phyloP scores from a whole-genome alignment of 2,113 vertebrate genomes.

The Andinoacara biseriatus region DNA sequence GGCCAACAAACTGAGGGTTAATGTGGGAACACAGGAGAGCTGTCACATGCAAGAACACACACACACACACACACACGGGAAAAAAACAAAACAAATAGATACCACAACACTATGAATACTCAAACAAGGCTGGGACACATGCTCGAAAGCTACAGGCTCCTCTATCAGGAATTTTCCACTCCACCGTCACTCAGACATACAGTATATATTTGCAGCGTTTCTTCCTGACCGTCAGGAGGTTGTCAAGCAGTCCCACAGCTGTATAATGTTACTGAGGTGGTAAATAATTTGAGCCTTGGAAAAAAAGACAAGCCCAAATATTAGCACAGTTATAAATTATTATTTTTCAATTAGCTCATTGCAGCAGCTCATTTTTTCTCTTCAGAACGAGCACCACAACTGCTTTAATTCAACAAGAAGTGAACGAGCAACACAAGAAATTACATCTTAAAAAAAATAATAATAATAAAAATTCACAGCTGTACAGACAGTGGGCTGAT shows the following conservation, averaged over 20 bases:
- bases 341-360: slow-evolving; percentile 13
- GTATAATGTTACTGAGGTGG: slow-evolving; percentile 24
- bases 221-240: slow-evolving; percentile 20
- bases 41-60: not conserved
- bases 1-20: not conserved
- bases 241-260: slow-evolving; percentile 20
- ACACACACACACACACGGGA: not conserved
- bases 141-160: slow-evolving; percentile 20
- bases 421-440: not conserved
- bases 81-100: not conserved
- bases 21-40: not conserved
- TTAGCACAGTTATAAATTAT: slow-evolving; percentile 23
- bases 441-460: not conserved
- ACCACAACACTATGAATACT: slow-evolving; percentile 48
- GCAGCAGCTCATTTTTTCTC: not conserved
- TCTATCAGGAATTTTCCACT: slow-evolving; percentile 61
- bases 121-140: slow-evolving; percentile 39
- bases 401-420: slow-evolving; percentile 10
- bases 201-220: slow-evolving; percentile 41
- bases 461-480: not conserved
- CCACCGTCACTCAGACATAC: slow-evolving; percentile 32
- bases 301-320: slow-evolving; percentile 28
- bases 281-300: slow-evolving; percentile 21
- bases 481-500: not conserved
- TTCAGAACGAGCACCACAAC: not conserved